phyloP scores from a whole-genome alignment of 2,797 vertebrate genomes.

The Melanotaenia pygmaea region DNA sequence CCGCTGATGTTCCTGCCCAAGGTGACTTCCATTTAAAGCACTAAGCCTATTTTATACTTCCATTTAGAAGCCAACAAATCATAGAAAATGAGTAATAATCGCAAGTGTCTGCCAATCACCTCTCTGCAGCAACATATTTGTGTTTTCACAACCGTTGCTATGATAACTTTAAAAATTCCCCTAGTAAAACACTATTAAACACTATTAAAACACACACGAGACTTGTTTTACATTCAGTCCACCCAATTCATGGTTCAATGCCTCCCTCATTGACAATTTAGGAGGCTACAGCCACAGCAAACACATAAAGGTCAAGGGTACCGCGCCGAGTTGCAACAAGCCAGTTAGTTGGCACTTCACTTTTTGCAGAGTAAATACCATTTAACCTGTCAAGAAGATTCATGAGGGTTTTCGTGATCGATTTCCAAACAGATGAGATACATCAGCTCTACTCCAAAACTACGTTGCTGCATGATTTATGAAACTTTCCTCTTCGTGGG shows the following conservation, averaged over 20 bases:
- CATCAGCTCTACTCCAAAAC: slow-evolving; percentile 78
- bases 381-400: slow-evolving; percentile 83
- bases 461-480: slow-evolving; percentile 78
- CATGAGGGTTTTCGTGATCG: slow-evolving; percentile 81
- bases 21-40: slow-evolving; percentile 73
- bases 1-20: slow-evolving; percentile 66
- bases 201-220: slow-evolving; percentile 4
- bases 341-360: slow-evolving; percentile 76
- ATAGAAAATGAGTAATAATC: slow-evolving; percentile 56
- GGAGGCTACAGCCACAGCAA: slow-evolving; percentile 55
- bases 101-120: slow-evolving; percentile 46
- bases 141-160: slow-evolving; percentile 24
- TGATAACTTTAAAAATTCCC: slow-evolving; percentile 25
- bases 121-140: slow-evolving; percentile 31
- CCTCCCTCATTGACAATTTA: slow-evolving; percentile 68
- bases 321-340: slow-evolving; percentile 67
- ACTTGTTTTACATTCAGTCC: slow-evolving; percentile 55
- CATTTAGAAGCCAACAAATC: slow-evolving; percentile 66
- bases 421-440: slow-evolving; percentile 78
- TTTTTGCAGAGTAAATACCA: slow-evolving; percentile 82
- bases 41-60: slow-evolving; percentile 61
- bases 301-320: slow-evolving; percentile 77
- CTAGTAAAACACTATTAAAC: neutral
- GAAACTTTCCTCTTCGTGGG: slow-evolving; percentile 60
- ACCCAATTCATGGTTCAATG: slow-evolving; percentile 48